A percentile compares a stretch with the other conserved stretches of the same genome.
These are phyloP conservation scores for Tetragnatha montana DNA, from an alignment of 2,888 invertebrate species.

Conservation along the genomic window DNA sequence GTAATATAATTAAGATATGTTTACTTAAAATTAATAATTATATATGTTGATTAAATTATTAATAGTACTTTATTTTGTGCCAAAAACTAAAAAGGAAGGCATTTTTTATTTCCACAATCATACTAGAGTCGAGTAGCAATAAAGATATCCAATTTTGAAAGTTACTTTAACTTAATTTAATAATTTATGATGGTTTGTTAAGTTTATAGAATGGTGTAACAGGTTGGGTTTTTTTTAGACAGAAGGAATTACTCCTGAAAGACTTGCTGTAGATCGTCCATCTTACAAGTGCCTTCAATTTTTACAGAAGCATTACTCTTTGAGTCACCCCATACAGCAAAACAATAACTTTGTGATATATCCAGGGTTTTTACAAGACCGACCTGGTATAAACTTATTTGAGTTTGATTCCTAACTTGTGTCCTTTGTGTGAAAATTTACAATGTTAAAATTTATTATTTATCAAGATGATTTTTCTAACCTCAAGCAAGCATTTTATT, in stretches of 20 bases:
- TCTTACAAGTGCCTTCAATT: slow-evolving; percentile 92
- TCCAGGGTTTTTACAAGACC: slow-evolving; percentile 83
- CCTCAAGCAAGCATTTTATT: neutral
- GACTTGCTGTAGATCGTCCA: slow-evolving; percentile 94
- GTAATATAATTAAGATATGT: too few relatives aligned
- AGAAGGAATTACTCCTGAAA: slow-evolving; percentile 82
- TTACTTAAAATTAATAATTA: too few relatives aligned
- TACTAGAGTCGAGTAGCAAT: too few relatives aligned
- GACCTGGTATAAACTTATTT: slow-evolving; percentile 71
- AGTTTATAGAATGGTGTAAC: neutral
- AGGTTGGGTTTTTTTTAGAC: slow-evolving; percentile 79
- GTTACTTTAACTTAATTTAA: neutral
- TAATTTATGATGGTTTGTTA: neutral
- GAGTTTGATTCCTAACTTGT: neutral
- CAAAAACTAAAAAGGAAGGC: too few relatives aligned
- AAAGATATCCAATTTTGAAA: too few relatives aligned
- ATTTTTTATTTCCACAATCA: too few relatives aligned
- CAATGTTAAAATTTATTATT: neutral
- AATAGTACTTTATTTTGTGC: too few relatives aligned
- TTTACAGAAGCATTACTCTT: slow-evolving; percentile 87
- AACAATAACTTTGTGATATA: slow-evolving; percentile 92
- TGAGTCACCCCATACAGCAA: slow-evolving; percentile 84
- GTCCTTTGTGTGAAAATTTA: neutral
- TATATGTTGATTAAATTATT: too few relatives aligned
- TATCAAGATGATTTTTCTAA: neutral